Base-by-base conservation (phyloP, 2,888 invertebrate species). In the Erebia palarica region DNA sequence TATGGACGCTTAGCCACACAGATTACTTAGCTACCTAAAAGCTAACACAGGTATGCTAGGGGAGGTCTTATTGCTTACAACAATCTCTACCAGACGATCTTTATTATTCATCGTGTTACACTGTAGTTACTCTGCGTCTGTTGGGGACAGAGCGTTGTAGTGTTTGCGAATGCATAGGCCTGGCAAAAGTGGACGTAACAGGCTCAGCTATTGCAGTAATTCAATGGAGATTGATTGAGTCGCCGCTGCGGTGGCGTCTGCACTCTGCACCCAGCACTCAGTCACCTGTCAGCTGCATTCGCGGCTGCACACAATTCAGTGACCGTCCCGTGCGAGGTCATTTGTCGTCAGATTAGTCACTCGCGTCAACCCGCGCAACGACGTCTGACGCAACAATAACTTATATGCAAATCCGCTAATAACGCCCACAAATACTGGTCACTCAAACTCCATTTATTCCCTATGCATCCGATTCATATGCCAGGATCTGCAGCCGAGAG, bases 211-310 rank as follows among this genome's bases (percentile, higher is more conserved):
- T 65, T 69, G 76, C 75, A 78, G 78, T 81, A 81, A 79, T 78
- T 81, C 79, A 80, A 82, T 82, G 80, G 78, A 78, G 82, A 85
- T 86, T 80, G 82, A 85, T 85, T 81, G 81, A 82, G 86, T 82
- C 79, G 82, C 77, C 75, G 80, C 79, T 80, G 84, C 78, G 82
- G 82, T 79, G 73, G 79, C 81, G 82, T 80, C 79, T 78, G 87
- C 88, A 88, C 89, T 80, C 79, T 78, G 87, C 88, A 88, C 89
- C 88, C 87, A 86, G 84, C 86, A 85, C 84, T 88, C 87, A 84
- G 84, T 89, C 85, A 87, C 82, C 79, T 85, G 88, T 86, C 88
- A 84, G 80, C 77, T 81, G 83, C 85, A 87, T 79, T 80, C 84
- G 86, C 84, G 79, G 79, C 80, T 78, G 78, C 78, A 80, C 84